phyloP scores from a whole-genome alignment of 2,113 vertebrate genomes.

The Anseranas semipalmata region DNA sequence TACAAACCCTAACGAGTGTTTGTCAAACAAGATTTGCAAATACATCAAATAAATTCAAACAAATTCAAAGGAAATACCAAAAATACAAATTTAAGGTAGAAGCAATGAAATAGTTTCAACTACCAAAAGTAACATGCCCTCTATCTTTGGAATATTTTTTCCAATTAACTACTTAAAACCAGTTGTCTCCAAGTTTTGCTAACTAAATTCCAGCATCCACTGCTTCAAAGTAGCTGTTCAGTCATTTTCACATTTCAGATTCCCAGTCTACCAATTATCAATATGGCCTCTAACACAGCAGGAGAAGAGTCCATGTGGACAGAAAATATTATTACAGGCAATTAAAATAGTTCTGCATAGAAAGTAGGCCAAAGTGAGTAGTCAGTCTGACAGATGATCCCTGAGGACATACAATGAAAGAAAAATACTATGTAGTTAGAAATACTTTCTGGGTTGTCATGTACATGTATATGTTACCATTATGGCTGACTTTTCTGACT shows the following conservation, averaged over 20 bases:
- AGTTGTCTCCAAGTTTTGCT: not conserved
- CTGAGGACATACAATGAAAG: not conserved
- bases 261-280: not conserved
- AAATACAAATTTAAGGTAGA: not conserved
- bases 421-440: not conserved
- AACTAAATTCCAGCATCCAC: not conserved
- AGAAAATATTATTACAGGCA: not conserved
- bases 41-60: not conserved
- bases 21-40: not conserved
- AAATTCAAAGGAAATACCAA: not conserved
- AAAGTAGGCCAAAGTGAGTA: not conserved
- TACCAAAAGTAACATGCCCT: not conserved
- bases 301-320: not conserved
- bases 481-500: not conserved
- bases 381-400: not conserved
- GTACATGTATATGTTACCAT: not conserved
- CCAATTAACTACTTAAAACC: not conserved
- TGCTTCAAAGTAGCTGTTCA: not conserved
- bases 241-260: not conserved
- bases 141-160: not conserved
- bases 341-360: not conserved
- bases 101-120: not conserved
- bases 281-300: not conserved
- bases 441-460: not conserved
- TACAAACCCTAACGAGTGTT: not conserved